Evolutionary conservation across 2,113 vertebrate species (phyloP), one percentile per base, ranked within the genome.

Genomic region (Pithys albifrons): DNA sequence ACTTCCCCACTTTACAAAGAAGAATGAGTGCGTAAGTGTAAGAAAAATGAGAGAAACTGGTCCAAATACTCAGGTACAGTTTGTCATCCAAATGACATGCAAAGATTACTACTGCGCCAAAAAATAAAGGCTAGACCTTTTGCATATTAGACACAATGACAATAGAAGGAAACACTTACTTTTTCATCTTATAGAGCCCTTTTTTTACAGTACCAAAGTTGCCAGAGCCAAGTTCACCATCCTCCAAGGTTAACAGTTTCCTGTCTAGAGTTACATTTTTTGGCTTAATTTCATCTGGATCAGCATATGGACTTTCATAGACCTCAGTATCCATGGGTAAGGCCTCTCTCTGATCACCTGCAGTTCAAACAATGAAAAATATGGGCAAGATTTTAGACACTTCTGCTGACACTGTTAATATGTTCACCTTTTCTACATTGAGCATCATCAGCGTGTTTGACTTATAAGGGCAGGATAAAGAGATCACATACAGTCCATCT

Each of bases 201-300:
- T 98, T 99, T 52, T 99, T 98, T 88, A 99, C 99, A 8, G 99
- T 99, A 29, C 99, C 99, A 58, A 99, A 99, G 97, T 99, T 99
- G 13, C 99, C 99, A 41, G 99, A 99, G 25, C 99, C 99, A 93
- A 99, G 97, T 82, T 99, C 99, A n/a, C 97, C 98, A 13, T 99
- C 99, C 65, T 99, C 98, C 90, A 99, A 88, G 24, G 96, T 96
- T 67, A 99, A 98, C 62, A 99, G 97, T 12, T 75, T 98, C 12
- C 98, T 97, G 62, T 99, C 97, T 73, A 98, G 97, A 71, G 98
- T 98, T 41, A 99, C 98, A 37, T 98, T 99, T 91, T 99, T 98
- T 46, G 98, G 98, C 75, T 98, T 97, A 59, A 99, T 98, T 97
- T 99, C 99, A 83, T 99, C 99, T 1, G 99, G 99, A 96, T 99